Base-by-base conservation (phyloP, 2,888 invertebrate genomes). In the Phrixothrix hirtus region DNA sequence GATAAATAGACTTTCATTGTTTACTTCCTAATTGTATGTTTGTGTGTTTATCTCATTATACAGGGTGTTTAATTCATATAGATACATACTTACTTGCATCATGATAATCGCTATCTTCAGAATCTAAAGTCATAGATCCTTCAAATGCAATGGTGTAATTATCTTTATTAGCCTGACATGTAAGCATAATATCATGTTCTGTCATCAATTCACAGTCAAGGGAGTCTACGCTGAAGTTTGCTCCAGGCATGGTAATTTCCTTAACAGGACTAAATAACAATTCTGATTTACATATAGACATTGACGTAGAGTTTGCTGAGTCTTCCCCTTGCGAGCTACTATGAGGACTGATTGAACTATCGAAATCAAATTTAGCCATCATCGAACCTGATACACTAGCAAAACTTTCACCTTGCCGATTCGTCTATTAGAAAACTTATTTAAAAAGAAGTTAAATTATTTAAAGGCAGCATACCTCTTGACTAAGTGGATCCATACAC, bases 121-220 rank as follows among this genome's bases (percentile, higher is more conserved):
- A 90, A 75, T 88, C 90, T 79, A 88, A 86, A 60, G 88, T 87
- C 65, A 87, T 81, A 67, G 90, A 90, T 69, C 92, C 94, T 79
- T 94, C 93, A 69, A 95, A 95, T 62, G 94, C 94, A 69, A 95
- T 93, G 59, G 94, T 95, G 74, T 95, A 95, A 79, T 95, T 95
- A 77, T 93, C 90, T 79, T 94, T 93, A 75, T 93, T 92, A 57
- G 92, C 89, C 77, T 90, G 89, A 75, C 94, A 95, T 57, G 93
- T 94, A 61, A 93, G 82, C 75, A 94, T 87, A 71, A 93, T 88
- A 69, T 92, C 92, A 68, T 88, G 87, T 72, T 88, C 87, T 56
- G 86, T 85, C 59, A 86, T 83, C 64, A 86, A 81, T 73, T 92
- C 92, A 77, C 92, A 89, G 76, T 95, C 94, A 65, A 95, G 80